Evolutionary conservation across 2,797 vertebrate genomes (phyloP), one percentile per base, ranked within the genome.

Genomic region (Paratrypauchen microcephalus): DNA sequence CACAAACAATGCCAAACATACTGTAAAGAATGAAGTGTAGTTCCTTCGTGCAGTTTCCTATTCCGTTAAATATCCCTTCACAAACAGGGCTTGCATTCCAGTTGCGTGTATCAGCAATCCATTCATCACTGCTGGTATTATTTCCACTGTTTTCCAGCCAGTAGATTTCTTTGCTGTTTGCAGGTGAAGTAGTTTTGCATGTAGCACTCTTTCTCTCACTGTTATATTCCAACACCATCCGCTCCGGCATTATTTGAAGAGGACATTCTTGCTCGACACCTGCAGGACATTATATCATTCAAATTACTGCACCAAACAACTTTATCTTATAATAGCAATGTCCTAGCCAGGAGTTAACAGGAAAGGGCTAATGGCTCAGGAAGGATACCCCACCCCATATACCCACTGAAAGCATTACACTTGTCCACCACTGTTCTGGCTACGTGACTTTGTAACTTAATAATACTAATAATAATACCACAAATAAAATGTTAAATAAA

Each of bases 21-120:
- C 91, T 90, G 75, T 89, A 93, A 24, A 92, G 70, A 23, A 54
- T 89, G 59, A 89, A 39, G 65, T 77, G 7, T 12, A 92, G 36
- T 32, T 0, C 0, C 79, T 87, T 87, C 0, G 15, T 0, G 69
- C 91, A 91, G 0, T 0, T 0, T 62, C 62, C 77, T 26, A 45
- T 15, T 52, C 70, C 82, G 0, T 0, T 0, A 68, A 90, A 75
- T 0, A 0, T 26, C 4, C 23, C 88, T 0, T 0, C 2, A 68
- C 92, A 92, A 9, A 5, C 11, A 16, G 84, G 83, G 0, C 0
- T 65, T 3, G 6, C 0, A 50, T 86, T 65, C 91, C 90, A 92
- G 67, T 19, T 1, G 3, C 21, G 0, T 8, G 69, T 58, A 52
- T 84, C 19, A 36, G 64, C 18, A 0, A 0, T 0, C 89, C 81